Base-by-base conservation (phyloP, 1,140 invertebrate genomes). In the Nomia melanderi region DNA sequence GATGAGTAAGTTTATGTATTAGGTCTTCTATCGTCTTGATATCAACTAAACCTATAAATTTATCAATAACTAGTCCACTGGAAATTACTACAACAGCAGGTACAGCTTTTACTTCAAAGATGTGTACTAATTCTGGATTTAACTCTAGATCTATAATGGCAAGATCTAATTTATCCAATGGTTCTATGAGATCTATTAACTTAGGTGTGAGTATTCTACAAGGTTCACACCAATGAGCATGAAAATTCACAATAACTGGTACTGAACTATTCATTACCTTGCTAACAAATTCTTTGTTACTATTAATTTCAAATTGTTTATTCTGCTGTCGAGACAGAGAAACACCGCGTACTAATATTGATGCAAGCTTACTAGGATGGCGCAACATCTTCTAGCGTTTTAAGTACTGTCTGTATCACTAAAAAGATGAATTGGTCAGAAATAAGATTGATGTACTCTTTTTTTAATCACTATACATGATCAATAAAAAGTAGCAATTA, bases 201-300 rank as follows among this genome's bases (percentile, higher is more conserved):
- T 98, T 96, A 17, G 98, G 98, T 17, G 96, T 98, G 3, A 99
- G 93, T 72, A 98, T 95, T 92, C 98, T 98, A 91, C 98, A 99
- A 1, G 98, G 98, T 87, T 98, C 97, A 92, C 98, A 96, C 98
- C 98, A 99, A 81, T 97, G 96, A 5, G 96, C 96, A 85, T 97
- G 96, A 87, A 97, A 97, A 90, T 97, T 97, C 2, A 97, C 96
- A 90, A 97, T 96, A 9, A 97, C 96, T 33, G 96, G 96, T 82
- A 95, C 95, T 47, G 94, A 93, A 86, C 95, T 96, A 86, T 96
- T 96, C 94, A 97, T 96, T 39, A 97, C 96, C 93, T 97, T 95
- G 27, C 91, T 87, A 47, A 93, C 87, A 87, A 95, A 95, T 66
- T 94, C 94, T 44, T 92, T 93, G 78, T 94, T 93, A 69, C 93